Evolutionary conservation across 2,888 invertebrate species (phyloP).

Genomic region (Bhutanitis thaidina): DNA sequence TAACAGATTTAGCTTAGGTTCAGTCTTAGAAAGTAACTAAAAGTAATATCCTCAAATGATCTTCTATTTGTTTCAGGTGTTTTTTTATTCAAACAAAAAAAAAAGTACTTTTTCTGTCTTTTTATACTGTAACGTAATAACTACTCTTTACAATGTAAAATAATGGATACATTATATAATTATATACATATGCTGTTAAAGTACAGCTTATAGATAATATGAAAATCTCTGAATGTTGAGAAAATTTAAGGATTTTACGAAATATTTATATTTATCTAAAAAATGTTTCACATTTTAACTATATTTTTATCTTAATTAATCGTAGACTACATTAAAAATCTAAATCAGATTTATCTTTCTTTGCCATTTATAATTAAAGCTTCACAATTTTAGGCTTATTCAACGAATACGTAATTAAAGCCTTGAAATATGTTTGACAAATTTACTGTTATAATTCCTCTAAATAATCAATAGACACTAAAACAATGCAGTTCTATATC

Average conservation of each 20-base stretch:
- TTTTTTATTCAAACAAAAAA: no score
- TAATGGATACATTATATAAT: no score
- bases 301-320: conserved; percentile 3
- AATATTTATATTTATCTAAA: background rate
- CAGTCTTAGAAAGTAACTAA: conserved; percentile 30
- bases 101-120: no score
- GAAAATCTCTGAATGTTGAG: background rate
- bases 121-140: no score
- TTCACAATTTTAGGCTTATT: conserved; percentile 60
- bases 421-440: background rate
- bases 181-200: no score
- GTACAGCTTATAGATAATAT: no score
- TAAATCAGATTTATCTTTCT: conserved; percentile 41
- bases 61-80: background rate
- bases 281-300: conserved; percentile 17
- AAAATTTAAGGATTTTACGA: conserved; percentile 10
- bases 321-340: conserved; percentile 19
- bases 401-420: conserved; percentile 22
- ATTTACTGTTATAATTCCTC: background rate
- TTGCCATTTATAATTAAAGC: conserved; percentile 72
- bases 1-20: conserved; percentile 13
- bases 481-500: conserved; percentile 10
- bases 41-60: conserved; percentile 12
- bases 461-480: background rate
- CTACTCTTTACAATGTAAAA: no score